Base-by-base conservation (phyloP, 2,888 invertebrate species). In the Microplitis manilae region DNA sequence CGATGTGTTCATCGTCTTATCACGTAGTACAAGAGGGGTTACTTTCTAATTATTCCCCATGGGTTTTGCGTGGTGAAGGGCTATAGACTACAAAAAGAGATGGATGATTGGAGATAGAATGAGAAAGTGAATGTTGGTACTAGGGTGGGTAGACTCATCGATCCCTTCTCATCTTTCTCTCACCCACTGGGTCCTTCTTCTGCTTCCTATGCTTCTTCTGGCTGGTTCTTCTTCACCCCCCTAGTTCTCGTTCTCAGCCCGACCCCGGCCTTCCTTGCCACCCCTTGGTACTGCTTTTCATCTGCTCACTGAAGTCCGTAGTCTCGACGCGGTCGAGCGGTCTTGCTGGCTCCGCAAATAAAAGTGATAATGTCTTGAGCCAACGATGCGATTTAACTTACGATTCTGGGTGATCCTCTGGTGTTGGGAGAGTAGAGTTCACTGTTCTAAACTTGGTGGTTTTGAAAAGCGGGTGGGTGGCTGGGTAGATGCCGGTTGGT, bases 301-400 rank as follows among this genome's bases (percentile, higher is more conserved):
- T 50, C 50, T 50, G 50, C 50, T 50, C 13, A 61, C 30, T 15
- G 8, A 62, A 72, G 39, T 50, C 60, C 38, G n/a, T 60, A 72
- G 62, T 72, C 62, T 64, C 64, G 7, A 40, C 72, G 62, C 60
- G 72, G 76, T 76, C 73, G 68, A 70, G 78, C 67, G 69, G 68
- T 67, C 79, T 77, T 75, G 75, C 74, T 77, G 64, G 74, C 74
- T 67, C 67, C 70, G 60, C 70, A 92, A 92, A 92, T 92, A 92
- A 93, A 93, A 93, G 92, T 92, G 92, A 93, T 93, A 93, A 93
- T 92, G 92, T 93, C 92, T 92, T 93, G 92, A 93, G 92, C 92
- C 92, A 90, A 91, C 90, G 92, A 91, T 91, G 91, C 91, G 86
- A 87, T 89, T 87, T 86, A 88, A 88, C 87, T 87, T 87, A 82